phyloP scores from a whole-genome alignment of 2,888 invertebrate genomes.

The Lucinisca nassula region DNA sequence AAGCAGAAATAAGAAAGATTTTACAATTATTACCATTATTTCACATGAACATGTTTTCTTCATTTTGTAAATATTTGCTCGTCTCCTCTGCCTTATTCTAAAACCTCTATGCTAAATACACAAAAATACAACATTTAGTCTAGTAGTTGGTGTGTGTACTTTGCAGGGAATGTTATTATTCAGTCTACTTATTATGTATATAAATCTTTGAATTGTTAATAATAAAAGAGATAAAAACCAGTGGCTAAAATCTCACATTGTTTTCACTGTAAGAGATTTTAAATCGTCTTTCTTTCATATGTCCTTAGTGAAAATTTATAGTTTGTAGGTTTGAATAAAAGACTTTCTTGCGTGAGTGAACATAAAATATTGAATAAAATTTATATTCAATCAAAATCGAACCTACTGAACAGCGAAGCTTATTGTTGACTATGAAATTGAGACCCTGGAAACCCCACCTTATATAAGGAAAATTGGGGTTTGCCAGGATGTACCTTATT shows the following conservation, averaged over 20 bases:
- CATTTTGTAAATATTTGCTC: too few relatives aligned
- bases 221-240: conserved; percentile 3
- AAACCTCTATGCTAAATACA: neutral
- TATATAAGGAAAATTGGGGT: too few relatives aligned
- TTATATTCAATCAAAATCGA: neutral
- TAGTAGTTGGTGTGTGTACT: neutral
- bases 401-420: too few relatives aligned
- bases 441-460: too few relatives aligned
- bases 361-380: neutral
- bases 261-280: neutral
- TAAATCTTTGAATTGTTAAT: neutral
- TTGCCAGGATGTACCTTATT: too few relatives aligned
- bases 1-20: too few relatives aligned
- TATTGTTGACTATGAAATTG: too few relatives aligned
- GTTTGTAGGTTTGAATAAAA: neutral
- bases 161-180: neutral
- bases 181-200: neutral
- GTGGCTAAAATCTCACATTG: conserved; percentile 9
- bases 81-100: too few relatives aligned
- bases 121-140: neutral
- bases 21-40: too few relatives aligned
- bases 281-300: neutral
- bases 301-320: neutral
- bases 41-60: too few relatives aligned
- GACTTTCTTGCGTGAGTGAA: neutral